Evolutionary conservation across 92 coral and sea anemone species (phyloP), one percentile per base, ranked within the genome.

Genomic region (Zoanthus solanderi): DNA sequence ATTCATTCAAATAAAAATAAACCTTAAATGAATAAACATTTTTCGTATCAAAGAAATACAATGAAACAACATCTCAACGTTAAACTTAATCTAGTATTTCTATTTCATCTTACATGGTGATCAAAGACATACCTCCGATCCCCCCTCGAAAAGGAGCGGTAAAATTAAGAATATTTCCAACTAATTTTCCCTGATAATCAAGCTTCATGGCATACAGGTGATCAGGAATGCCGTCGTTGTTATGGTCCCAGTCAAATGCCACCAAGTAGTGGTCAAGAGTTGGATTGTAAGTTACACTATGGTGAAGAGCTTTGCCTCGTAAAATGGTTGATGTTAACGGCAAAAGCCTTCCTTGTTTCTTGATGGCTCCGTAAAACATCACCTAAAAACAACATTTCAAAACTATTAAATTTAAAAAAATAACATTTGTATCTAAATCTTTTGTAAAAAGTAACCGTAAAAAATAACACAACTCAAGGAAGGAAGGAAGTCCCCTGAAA

Each of bases 231-330:
- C 89, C 90, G 71, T 97, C 98, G 60, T 78, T 81, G 71, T 97
- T 89, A 15, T 92, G 88, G 83, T 97, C 99, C 86, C 92, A 80
- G 58, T 97, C 99, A 84, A 92, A 97, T 15, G 94, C 95, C 52
- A 97, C 94, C 56, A 95, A 84, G 61, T 95, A 97, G 73, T 97
- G 95, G 86, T 95, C 92, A 28, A 93, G 91, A 45, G 71, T 86
- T 1, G 92, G 93, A 87, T 97, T 97, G 89, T 91, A 95, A 9
- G 98, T 93, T 5, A 92, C 74, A 23, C 23, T 23, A 23, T 23
- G 23, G 23, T 23, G 23, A 23, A 23, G 23, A 23, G 23, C 23
- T 23, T 23, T 23, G 23, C 23, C 23, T 23, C 23, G 23, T 23
- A 23, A 23, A 23, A 23, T 23, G 23, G 23, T 61, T 8, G 99